These are phyloP conservation scores for Acanthurus tractus DNA, from an alignment of 2,797 vertebrate species.

Conservation along the genomic window DNA sequence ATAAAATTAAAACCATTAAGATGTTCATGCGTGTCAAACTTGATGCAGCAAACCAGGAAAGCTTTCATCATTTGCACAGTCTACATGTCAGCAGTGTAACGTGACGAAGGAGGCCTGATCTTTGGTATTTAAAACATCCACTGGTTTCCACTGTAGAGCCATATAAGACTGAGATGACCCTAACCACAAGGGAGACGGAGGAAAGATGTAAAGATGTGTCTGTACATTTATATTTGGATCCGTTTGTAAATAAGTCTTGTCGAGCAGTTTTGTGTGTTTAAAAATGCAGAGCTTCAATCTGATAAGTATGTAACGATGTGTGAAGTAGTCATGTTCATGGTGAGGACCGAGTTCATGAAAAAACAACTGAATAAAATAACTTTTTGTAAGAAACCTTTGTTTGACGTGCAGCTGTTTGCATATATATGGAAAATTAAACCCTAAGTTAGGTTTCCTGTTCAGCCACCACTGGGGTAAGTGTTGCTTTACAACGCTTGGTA, in stretches of 20 bases:
- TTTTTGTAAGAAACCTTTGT: constrained; percentile 44
- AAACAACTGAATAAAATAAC: constrained; percentile 39
- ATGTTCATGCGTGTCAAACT: background rate
- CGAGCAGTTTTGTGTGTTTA: constrained; percentile 25
- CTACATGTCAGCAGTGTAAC: background rate
- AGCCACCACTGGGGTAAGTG: background rate
- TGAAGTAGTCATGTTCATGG: background rate
- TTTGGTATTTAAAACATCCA: background rate
- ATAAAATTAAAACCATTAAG: background rate
- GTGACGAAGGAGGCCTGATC: background rate
- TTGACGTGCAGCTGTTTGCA: background rate
- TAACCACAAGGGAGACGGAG: background rate
- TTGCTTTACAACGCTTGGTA: too few relatives aligned
- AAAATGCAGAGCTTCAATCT: constrained; percentile 9
- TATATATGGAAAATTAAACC: background rate
- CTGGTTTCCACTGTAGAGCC: background rate
- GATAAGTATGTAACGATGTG: background rate
- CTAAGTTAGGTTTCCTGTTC: background rate
- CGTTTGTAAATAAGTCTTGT: constrained; percentile 41
- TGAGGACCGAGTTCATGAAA: constrained; percentile 12
- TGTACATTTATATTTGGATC: constrained; percentile 18
- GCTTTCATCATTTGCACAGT: background rate
- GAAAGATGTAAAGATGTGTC: background rate
- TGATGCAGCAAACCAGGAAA: background rate
- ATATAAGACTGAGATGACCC: background rate